These are phyloP conservation scores for Hippocampus kuda DNA, from an alignment of 2,797 vertebrate species.

Conservation along the genomic window DNA sequence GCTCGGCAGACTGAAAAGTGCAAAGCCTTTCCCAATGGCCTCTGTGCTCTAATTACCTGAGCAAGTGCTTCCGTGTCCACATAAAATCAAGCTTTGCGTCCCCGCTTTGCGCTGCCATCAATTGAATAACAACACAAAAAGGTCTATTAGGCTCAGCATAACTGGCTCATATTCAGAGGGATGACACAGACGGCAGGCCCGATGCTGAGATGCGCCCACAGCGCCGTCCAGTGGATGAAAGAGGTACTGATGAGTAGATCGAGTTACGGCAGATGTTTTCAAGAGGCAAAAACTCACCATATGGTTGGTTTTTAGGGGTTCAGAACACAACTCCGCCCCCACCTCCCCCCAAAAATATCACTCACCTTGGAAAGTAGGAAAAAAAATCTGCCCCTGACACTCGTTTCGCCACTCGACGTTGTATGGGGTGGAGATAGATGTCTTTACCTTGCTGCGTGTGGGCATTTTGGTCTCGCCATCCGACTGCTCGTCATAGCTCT, in stretches of 20 bases:
- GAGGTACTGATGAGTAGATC: conserved; percentile 10
- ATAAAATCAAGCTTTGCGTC: conserved; percentile 10
- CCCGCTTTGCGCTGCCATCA: conserved; percentile 15
- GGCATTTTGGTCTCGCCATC: conserved; percentile 73
- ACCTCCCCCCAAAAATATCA: too few relatives aligned
- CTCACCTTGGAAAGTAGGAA: too few relatives aligned
- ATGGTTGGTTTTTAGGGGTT: too few relatives aligned
- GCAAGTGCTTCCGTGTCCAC: conserved; percentile 24
- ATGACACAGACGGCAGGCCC: neutral
- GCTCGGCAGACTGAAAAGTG: conserved; percentile 33
- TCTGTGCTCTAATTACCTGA: conserved; percentile 35
- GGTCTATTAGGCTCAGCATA: conserved; percentile 21
- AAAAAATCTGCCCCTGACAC: neutral
- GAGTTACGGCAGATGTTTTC: neutral
- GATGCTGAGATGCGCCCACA: conserved; percentile 49
- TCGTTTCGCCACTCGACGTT: conserved; percentile 5
- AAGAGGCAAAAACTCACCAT: too few relatives aligned
- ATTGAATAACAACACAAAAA: conserved; percentile 20
- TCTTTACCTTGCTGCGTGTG: conserved; percentile 66
- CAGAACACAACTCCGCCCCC: too few relatives aligned
- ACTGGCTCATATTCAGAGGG: conserved; percentile 15
- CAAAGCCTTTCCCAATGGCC: conserved; percentile 19
- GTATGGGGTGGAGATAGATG: conserved; percentile 8
- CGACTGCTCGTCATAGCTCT: conserved; percentile 91
- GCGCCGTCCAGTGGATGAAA: conserved; percentile 65